Evolutionary conservation across 1,140 invertebrate genomes (phyloP).

Genomic region (Plectrocnemia conspersa): DNA sequence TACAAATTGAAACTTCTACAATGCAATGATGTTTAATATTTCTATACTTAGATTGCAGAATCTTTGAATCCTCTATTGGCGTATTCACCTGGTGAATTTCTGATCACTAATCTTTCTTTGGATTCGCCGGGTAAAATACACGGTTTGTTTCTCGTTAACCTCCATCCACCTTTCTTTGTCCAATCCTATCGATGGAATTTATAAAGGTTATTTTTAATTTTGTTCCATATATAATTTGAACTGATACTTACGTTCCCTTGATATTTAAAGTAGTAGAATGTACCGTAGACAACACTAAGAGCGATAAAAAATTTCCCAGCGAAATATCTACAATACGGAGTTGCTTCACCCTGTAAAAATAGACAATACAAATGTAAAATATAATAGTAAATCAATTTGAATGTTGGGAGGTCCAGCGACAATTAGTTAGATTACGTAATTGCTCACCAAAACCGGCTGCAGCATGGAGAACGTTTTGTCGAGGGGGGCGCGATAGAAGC

Average conservation of each 20-base stretch:
- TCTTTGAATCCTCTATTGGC: slow-evolving; percentile 64
- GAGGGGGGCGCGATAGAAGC: slow-evolving; percentile 68
- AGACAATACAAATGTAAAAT: slow-evolving; percentile 21
- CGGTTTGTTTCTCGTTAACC: slow-evolving; percentile 49
- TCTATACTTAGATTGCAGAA: slow-evolving; percentile 47
- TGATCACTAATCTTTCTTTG: slow-evolving; percentile 56
- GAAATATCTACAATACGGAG: slow-evolving; percentile 55
- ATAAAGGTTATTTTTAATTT: background rate
- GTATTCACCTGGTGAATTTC: slow-evolving; percentile 58
- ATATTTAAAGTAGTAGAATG: slow-evolving; percentile 75
- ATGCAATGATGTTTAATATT: slow-evolving; percentile 1
- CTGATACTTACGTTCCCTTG: slow-evolving; percentile 61
- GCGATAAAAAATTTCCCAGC: slow-evolving; percentile 59
- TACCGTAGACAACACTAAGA: slow-evolving; percentile 47
- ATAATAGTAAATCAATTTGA: slow-evolving; percentile 1
- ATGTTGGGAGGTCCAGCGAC: background rate
- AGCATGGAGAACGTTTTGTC: slow-evolving; percentile 58
- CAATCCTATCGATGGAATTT: slow-evolving; percentile 54
- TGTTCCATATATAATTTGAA: background rate
- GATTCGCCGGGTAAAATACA: slow-evolving; percentile 60
- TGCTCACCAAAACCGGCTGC: slow-evolving; percentile 56
- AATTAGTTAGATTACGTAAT: background rate
- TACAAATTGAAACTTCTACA: background rate
- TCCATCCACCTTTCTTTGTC: slow-evolving; percentile 66
- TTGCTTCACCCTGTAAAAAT: slow-evolving; percentile 53